Conservation (phyloP, 2,113 vertebrate genomes). For the Brachyhypopomus occidentalis region DNA sequence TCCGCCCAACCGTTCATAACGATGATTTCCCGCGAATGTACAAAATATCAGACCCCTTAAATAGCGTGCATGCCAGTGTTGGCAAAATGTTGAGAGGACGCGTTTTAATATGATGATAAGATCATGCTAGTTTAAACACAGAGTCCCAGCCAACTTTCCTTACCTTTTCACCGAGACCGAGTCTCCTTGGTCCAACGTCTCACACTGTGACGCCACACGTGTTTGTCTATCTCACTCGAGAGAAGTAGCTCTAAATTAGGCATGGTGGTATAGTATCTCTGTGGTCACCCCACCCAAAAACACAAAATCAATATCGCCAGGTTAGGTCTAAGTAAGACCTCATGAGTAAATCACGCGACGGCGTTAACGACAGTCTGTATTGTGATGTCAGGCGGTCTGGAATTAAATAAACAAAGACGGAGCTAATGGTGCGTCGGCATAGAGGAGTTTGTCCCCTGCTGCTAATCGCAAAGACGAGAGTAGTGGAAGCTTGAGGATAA, state of each 20-base stretch:
- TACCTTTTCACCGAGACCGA: constrained; percentile 66
- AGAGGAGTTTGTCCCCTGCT: constrained; percentile 74
- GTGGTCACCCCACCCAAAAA: constrained; percentile 1
- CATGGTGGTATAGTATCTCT: constrained; percentile 20
- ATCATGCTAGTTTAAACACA: constrained; percentile 60
- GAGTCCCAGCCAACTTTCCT: constrained; percentile 60
- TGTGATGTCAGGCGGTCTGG: constrained; percentile 63
- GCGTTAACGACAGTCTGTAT: constrained; percentile 54
- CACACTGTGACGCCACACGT: constrained; percentile 64
- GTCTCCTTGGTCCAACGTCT: constrained; percentile 51
- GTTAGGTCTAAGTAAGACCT: constrained; percentile 48
- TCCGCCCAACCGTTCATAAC: not conserved
- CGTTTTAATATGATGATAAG: constrained; percentile 62
- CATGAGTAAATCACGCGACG: constrained; percentile 47
- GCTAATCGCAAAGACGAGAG: constrained; percentile 66
- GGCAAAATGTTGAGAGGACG: no score
- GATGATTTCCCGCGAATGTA: no score
- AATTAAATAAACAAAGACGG: constrained; percentile 72
- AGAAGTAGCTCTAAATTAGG: constrained; percentile 3
- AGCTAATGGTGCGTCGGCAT: constrained; percentile 70
- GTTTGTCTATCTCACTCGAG: constrained; percentile 62
- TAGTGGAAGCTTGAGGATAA: constrained; percentile 76
- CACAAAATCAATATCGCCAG: not conserved
- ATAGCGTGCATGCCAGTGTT: no score
- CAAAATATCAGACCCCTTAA: no score